Conservation (phyloP, 2,797 vertebrate species). For the Graptemys geographica region DNA sequence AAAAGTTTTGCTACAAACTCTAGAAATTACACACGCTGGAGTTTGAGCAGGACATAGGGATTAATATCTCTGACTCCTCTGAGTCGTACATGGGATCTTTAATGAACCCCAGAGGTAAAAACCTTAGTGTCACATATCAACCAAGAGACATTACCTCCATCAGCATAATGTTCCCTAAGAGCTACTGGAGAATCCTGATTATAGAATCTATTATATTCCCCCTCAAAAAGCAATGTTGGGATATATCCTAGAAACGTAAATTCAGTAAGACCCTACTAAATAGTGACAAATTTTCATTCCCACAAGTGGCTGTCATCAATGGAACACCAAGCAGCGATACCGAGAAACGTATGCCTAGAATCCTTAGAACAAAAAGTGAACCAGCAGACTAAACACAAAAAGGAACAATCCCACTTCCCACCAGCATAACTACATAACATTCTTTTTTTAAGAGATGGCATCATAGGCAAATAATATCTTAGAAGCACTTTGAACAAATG, state of each 20-base stretch:
- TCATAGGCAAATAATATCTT: too few relatives aligned
- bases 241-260: too few relatives aligned
- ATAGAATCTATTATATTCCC: neutral
- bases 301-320: neutral
- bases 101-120: neutral
- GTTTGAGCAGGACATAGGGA: neutral
- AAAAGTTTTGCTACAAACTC: conserved; percentile 2
- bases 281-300: neutral
- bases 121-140: neutral
- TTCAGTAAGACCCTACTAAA: neutral
- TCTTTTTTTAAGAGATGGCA: too few relatives aligned
- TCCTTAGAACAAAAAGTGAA: too few relatives aligned
- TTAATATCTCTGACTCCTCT: neutral
- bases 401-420: too few relatives aligned
- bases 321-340: neutral
- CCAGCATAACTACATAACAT: too few relatives aligned
- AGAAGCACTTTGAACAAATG: too few relatives aligned
- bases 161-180: conserved; percentile 9
- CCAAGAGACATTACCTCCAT: conserved; percentile 28
- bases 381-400: too few relatives aligned
- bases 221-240: too few relatives aligned
- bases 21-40: neutral
- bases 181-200: fast-evolving
- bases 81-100: neutral
- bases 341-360: neutral